A percentile compares a stretch with the other conserved stretches of the same genome.
phyloP scores from a whole-genome alignment of 2,888 invertebrate species.

The Mystacides longicornis region DNA sequence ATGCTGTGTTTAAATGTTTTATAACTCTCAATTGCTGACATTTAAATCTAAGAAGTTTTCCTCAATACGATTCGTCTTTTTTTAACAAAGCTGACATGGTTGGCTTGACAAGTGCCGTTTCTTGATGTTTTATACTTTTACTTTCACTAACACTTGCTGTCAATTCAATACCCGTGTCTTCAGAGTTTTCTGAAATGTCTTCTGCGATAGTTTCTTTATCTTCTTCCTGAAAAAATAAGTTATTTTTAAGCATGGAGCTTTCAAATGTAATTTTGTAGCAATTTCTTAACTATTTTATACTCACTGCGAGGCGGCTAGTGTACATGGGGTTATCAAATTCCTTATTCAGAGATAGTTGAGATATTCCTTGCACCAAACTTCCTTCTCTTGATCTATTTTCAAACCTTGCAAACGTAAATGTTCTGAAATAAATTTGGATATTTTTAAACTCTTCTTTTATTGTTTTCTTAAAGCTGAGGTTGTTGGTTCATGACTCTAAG shows the following conservation, averaged over 20 bases:
- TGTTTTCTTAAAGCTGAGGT: too few relatives aligned
- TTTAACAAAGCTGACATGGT: neutral
- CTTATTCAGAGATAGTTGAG: constrained; percentile 23
- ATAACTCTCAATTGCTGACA: too few relatives aligned
- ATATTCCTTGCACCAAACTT: constrained; percentile 21
- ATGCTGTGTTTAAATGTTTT: too few relatives aligned
- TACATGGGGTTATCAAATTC: constrained; percentile 25
- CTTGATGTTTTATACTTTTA: neutral
- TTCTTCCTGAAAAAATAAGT: neutral
- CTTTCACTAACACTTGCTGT: neutral
- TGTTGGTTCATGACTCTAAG: too few relatives aligned
- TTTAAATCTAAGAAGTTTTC: too few relatives aligned
- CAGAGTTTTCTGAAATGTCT: neutral
- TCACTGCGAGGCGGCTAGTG: neutral
- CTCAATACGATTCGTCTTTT: neutral
- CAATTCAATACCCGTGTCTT: neutral
- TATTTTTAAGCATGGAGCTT: neutral
- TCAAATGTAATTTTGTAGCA: neutral
- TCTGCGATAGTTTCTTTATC: neutral
- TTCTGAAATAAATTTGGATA: constrained; percentile 6
- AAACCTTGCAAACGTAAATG: constrained; percentile 22
- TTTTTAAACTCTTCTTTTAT: too few relatives aligned
- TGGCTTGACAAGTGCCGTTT: neutral
- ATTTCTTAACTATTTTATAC: neutral
- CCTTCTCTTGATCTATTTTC: constrained; percentile 25